A percentile compares a stretch with the other conserved stretches of the same genome.
phyloP scores from a whole-genome alignment of 2,113 vertebrate species.

The Brachyhypopomus gauderio region DNA sequence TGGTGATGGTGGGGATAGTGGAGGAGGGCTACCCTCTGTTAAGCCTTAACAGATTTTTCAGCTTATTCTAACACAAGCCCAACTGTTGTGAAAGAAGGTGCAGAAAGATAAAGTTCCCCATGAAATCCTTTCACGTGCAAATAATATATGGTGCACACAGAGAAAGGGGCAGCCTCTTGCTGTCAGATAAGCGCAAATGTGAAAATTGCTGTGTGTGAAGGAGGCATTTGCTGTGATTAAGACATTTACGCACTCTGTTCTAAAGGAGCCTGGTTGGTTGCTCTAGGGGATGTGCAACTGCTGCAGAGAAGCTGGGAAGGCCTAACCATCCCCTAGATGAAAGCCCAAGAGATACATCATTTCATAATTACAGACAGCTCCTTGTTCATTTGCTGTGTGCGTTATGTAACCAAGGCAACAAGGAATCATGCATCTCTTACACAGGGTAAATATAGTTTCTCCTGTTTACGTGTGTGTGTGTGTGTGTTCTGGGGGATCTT shows the following conservation, averaged over 20 bases:
- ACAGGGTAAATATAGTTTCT: slow-evolving; percentile 70
- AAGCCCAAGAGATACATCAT: slow-evolving; percentile 68
- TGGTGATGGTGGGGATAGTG: too few relatives aligned
- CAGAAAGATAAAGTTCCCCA: slow-evolving; percentile 5
- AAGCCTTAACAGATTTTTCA: slow-evolving; percentile 16
- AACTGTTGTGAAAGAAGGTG: slow-evolving; percentile 6
- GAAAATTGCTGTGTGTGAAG: not conserved
- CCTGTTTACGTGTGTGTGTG: slow-evolving; percentile 58
- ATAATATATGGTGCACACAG: not conserved
- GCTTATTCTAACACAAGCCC: not conserved
- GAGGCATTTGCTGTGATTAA: not conserved
- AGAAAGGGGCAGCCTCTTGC: not conserved
- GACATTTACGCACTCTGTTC: not conserved
- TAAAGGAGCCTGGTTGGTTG: not conserved
- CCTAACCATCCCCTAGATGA: slow-evolving; percentile 65
- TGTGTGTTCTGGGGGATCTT: slow-evolving; percentile 57
- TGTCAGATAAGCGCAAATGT: slow-evolving; percentile 2
- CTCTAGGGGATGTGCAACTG: slow-evolving; percentile 7
- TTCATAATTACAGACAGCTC: slow-evolving; percentile 73
- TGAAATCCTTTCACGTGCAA: slow-evolving; percentile 4
- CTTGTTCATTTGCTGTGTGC: slow-evolving; percentile 65
- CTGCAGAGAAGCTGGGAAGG: slow-evolving; percentile 45
- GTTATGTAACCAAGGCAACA: slow-evolving; percentile 69
- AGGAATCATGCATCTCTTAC: slow-evolving; percentile 67
- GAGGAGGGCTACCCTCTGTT: not conserved